These are phyloP conservation scores for Istiophorus platypterus DNA, from an alignment of 2,113 vertebrate genomes.

Conservation along the genomic window DNA sequence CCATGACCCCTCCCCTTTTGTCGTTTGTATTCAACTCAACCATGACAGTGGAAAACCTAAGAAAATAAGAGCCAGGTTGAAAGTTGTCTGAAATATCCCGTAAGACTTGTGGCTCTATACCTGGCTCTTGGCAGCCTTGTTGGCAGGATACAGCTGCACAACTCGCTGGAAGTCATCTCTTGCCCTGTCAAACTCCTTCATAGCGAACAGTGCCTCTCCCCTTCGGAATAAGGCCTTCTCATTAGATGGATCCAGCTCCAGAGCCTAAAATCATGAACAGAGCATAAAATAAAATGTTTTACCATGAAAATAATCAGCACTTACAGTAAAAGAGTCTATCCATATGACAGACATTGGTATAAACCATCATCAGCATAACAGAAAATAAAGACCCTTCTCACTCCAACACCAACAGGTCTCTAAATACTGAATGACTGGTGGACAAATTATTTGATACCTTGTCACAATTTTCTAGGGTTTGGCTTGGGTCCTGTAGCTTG, in stretches of 20 bases:
- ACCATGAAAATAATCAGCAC: neutral
- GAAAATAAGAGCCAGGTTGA: neutral
- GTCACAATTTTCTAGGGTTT: constrained; percentile 93
- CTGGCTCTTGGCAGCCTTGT: constrained; percentile 94
- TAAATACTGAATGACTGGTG: neutral
- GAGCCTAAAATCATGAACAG: constrained; percentile 82
- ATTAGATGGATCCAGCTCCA: constrained; percentile 90
- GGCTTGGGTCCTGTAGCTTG: constrained; percentile 91
- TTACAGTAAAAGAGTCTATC: too few species aligned
- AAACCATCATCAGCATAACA: neutral
- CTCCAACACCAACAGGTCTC: neutral
- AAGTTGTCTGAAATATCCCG: neutral
- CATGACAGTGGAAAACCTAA: neutral
- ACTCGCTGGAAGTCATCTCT: constrained; percentile 92
- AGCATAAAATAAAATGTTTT: neutral
- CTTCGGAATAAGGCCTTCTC: constrained; percentile 97
- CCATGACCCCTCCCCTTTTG: neutral
- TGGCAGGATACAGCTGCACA: constrained; percentile 92
- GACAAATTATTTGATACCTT: constrained; percentile 86
- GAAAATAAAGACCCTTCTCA: neutral
- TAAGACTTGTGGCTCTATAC: constrained; percentile 55
- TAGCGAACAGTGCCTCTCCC: constrained; percentile 90
- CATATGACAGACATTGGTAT: neutral
- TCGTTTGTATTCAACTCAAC: too few species aligned
- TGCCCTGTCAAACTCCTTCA: constrained; percentile 94